Percentiles rank a stretch among this genome's conserved stretches.
Conservation (phyloP, 2,888 invertebrate genomes). For the Phortica okadai region DNA sequence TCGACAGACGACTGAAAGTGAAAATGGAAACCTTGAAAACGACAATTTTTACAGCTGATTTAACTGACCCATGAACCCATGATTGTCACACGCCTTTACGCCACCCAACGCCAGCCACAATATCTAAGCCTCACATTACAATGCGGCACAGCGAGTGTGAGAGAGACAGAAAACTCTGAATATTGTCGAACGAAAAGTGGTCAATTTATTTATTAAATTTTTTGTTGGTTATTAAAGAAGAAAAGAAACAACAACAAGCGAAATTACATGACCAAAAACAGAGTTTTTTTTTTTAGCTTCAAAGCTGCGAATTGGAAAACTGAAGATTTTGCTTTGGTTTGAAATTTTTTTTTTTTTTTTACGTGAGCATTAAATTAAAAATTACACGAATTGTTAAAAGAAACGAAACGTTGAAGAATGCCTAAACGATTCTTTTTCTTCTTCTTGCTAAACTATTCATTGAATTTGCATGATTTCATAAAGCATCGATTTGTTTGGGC, state of each 20-base stretch:
- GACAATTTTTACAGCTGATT: constrained; percentile 66
- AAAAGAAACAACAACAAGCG: no score
- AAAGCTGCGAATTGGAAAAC: not conserved
- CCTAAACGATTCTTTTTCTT: not conserved
- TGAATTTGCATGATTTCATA: no score
- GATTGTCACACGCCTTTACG: constrained; percentile 5
- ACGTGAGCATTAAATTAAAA: not conserved
- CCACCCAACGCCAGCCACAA: not conserved
- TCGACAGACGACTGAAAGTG: constrained; percentile 20
- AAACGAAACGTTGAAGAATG: not conserved
- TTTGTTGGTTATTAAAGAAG: no score
- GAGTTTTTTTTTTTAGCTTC: not conserved
- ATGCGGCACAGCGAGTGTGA: not conserved
- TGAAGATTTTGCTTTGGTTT: not conserved
- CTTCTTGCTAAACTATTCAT: no score
- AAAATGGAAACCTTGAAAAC: constrained; percentile 44
- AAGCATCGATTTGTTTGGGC: no score
- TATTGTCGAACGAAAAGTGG: not conserved
- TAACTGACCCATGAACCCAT: constrained; percentile 65
- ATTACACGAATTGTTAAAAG: not conserved
- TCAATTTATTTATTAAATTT: no score
- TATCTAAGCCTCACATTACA: not conserved
- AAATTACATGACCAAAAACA: no score
- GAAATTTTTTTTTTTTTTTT: not conserved
- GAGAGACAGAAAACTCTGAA: not conserved